Evolutionary conservation across 2,888 invertebrate species (phyloP).

Genomic region (Orchestes rusci): DNA sequence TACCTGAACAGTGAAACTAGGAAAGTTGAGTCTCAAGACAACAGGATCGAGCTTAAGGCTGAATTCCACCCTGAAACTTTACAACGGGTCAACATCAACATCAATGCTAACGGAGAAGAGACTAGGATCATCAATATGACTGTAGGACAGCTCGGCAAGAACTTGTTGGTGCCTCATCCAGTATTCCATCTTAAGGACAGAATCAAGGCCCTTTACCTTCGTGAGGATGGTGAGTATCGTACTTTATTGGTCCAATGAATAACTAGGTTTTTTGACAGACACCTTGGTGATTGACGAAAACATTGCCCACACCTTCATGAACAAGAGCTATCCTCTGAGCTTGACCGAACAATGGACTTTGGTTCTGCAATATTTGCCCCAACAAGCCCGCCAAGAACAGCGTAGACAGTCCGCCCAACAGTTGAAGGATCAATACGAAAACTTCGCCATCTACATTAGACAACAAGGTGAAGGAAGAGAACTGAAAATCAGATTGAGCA

Average conservation of each 20-base stretch:
- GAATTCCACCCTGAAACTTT: conserved; percentile 45
- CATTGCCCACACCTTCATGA: conserved; percentile 58
- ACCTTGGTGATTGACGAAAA: conserved; percentile 55
- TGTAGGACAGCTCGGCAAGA: conserved; percentile 39
- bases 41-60: conserved; percentile 46
- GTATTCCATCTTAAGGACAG: conserved; percentile 41
- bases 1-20: conserved; percentile 45
- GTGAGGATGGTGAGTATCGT: too few species aligned
- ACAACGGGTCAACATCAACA: conserved; percentile 44
- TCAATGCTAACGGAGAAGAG: conserved; percentile 41
- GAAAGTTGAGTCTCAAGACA: conserved; percentile 44
- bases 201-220: conserved; percentile 31
- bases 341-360: conserved; percentile 53
- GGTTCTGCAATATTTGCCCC: conserved; percentile 47
- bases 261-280: conserved; percentile 11
- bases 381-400: conserved; percentile 27
- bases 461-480: conserved; percentile 42
- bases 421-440: conserved; percentile 36
- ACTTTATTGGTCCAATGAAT: too few species aligned
- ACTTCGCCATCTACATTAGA: conserved; percentile 43
- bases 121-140: conserved; percentile 44
- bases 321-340: conserved; percentile 51
- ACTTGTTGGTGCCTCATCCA: conserved; percentile 44
- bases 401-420: conserved; percentile 33
- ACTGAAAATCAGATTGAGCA: conserved; percentile 43